These are phyloP conservation scores for Phaedon cochleariae DNA, from an alignment of 2,888 invertebrate species.

Conservation along the genomic window DNA sequence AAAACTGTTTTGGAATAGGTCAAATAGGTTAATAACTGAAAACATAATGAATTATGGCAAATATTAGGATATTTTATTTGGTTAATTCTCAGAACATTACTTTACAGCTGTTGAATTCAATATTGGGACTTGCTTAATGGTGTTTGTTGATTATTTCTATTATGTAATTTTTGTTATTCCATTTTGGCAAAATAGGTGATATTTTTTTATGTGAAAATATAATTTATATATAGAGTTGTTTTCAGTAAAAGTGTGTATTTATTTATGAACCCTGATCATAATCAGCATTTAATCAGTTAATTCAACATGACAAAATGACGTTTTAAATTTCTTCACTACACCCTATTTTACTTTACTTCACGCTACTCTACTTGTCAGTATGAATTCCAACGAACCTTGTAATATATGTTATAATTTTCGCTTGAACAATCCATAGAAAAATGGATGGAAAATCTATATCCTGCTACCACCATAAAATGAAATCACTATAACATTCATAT, in stretches of 20 bases:
- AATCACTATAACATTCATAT: no score
- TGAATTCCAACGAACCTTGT: no score
- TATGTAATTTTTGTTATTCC: constrained; percentile 5
- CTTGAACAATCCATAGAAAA: no score
- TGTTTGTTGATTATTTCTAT: constrained; percentile 2
- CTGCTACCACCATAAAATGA: no score
- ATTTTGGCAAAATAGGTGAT: constrained; percentile 3
- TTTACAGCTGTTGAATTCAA: no score
- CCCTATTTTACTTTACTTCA: no score
- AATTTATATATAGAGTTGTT: not conserved
- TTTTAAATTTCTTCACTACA: no score
- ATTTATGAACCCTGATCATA: not conserved
- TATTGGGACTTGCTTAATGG: not conserved
- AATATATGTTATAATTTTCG: no score
- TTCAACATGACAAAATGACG: no score
- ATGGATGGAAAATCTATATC: no score
- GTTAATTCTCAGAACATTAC: not conserved
- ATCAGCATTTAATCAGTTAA: no score
- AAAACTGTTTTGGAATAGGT: not conserved
- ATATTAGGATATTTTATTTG: not conserved
- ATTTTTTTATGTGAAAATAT: constrained; percentile 6
- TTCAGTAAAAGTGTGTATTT: not conserved
- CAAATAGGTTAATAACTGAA: not conserved
- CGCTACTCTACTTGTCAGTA: no score
- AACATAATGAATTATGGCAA: not conserved